Conservation (phyloP, 2,888 invertebrate species). For the Erebia epiphron region DNA sequence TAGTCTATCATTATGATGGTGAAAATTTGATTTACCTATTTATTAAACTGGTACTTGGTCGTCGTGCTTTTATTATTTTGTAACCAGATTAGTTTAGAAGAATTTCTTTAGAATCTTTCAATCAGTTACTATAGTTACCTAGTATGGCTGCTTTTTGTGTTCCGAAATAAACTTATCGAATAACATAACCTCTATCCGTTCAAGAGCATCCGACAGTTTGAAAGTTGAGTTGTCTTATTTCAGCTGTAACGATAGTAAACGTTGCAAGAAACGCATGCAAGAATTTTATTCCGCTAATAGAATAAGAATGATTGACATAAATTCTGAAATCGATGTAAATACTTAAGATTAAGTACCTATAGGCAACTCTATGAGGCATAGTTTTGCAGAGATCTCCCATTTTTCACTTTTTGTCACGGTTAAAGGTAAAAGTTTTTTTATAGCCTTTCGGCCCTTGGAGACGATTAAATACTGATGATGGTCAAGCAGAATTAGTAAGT, state of each 20-base stretch:
- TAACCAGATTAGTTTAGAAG: not conserved
- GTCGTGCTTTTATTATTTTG: conserved; percentile 1
- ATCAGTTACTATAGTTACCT: not conserved
- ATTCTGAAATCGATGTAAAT: not conserved
- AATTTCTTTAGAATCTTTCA: conserved; percentile 11
- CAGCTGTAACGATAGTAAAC: not conserved
- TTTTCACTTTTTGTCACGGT: too few species aligned
- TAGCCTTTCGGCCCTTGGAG: too few species aligned
- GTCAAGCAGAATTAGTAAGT: too few species aligned
- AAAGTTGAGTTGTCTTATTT: not conserved
- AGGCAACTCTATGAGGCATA: too few species aligned
- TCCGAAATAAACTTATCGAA: conserved; percentile 5
- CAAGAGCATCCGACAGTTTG: conserved; percentile 4
- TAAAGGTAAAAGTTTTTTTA: too few species aligned
- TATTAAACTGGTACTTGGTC: not conserved
- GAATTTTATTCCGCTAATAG: not conserved
- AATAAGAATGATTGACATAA: not conserved
- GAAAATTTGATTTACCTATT: conserved; percentile 28
- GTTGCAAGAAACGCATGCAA: not conserved
- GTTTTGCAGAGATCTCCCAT: too few species aligned
- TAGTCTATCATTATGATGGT: conserved; percentile 33
- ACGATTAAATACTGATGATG: too few species aligned
- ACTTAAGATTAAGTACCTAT: too few species aligned
- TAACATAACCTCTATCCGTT: not conserved
- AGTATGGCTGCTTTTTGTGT: not conserved